Conservation (phyloP, 2,113 vertebrate genomes). For the Turdus rufiventris region DNA sequence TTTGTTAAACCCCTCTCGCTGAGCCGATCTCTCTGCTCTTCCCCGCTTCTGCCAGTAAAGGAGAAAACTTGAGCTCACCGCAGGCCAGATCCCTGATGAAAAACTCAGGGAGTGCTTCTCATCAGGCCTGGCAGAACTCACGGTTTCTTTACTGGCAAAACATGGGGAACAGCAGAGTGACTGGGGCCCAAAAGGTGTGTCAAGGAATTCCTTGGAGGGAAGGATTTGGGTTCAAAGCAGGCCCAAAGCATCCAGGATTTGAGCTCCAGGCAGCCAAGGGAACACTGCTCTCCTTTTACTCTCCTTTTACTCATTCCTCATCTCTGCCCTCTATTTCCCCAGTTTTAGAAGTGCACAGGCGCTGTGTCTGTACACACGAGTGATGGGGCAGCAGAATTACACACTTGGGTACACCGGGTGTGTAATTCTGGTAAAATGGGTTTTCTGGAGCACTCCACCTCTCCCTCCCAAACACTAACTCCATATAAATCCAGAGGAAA, state of each 20-base stretch:
- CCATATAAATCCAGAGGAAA: accelerated
- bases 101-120: accelerated
- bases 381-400: accelerated
- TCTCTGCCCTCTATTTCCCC: accelerated
- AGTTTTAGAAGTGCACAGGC: accelerated
- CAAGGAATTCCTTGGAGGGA: accelerated
- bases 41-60: background rate
- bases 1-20: background rate
- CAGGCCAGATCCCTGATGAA: accelerated
- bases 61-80: background rate
- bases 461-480: accelerated
- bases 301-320: background rate
- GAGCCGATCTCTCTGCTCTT: accelerated
- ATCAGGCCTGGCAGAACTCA: accelerated
- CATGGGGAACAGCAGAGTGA: accelerated
- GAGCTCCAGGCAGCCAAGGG: background rate
- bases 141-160: background rate
- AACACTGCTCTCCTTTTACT: accelerated
- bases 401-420: accelerated
- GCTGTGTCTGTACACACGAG: background rate
- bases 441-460: background rate
- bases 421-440: accelerated
- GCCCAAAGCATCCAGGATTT: accelerated
- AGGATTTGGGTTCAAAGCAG: background rate
- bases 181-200: accelerated